Base-by-base conservation (phyloP, 2,113 vertebrate species). In the Lampris megalopsis region DNA sequence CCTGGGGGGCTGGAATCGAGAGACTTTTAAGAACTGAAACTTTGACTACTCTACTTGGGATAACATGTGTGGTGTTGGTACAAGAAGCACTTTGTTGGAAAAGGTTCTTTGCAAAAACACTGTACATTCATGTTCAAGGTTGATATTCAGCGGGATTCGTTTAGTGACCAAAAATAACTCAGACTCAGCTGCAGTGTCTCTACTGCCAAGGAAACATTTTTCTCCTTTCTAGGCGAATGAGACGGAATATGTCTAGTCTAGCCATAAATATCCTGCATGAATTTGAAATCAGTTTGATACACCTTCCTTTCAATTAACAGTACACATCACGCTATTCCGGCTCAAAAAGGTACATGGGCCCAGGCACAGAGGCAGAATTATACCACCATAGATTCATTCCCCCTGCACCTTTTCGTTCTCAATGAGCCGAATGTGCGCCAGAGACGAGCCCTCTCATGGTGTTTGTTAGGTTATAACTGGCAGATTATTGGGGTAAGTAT, bases 401-500 rank as follows among this genome's bases (percentile, higher is more conserved):
- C 48, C 61, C 7, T 47, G 10, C 8, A 74, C 52, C 35, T 56
- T 11, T 35, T 52, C 37, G 6, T 49, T 54, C 49, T 67, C 49
- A 67, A 79, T 42, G 71, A 76, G 4, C 6, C 53, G 63, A 71
- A 10, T 59, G 37, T 71, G 47, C 71, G 41, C 56, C 65, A 75
- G 57, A 37, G 6, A 49, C 5, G 6, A 73, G 66, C 42, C 71
- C 11, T 58, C 76, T 84, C 42, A 9, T 36, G 56, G 63, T 58
- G 72, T 87, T 82, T 82, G 65, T 80, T 73, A 77, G 73, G 87
- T 86, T 84, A 81, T 80, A 71, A 80, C 62, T 2, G 11, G 80
- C 59, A 86, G 73, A 86, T 89, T 88, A 86, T 87, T 87, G 86
- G 71, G 70, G 43, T 56, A 73, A 75, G 68, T 81, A 81, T 80